Evolutionary conservation across 2,113 vertebrate genomes (phyloP).

Genomic region (Haplotaxodon microlepis): DNA sequence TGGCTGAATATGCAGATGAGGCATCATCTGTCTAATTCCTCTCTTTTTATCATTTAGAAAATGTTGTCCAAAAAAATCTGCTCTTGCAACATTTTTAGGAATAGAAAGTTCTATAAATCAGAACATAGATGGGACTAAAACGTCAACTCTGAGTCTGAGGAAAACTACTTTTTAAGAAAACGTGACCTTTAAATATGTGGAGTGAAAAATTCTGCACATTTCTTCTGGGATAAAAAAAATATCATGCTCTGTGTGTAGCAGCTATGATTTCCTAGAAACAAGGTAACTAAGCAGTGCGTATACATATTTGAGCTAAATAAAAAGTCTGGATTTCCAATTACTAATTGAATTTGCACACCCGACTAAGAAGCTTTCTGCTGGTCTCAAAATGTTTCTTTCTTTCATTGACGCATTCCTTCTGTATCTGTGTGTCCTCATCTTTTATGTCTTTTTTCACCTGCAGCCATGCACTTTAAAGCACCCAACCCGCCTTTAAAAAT

Average conservation of each 20-base stretch:
- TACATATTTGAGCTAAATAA: neutral
- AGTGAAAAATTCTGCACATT: neutral
- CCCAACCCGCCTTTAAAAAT: neutral
- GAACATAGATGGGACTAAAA: neutral
- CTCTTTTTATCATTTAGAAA: neutral
- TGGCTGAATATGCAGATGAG: neutral
- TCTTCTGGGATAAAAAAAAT: fast-evolving
- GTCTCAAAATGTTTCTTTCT: neutral
- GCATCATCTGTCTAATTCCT: neutral
- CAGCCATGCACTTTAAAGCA: neutral
- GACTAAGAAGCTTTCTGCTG: neutral
- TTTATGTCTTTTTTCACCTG: neutral
- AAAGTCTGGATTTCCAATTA: neutral
- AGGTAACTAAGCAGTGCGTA: fast-evolving
- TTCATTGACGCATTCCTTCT: neutral
- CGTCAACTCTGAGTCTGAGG: neutral
- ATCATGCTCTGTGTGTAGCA: neutral
- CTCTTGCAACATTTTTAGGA: neutral
- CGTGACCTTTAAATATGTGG: neutral
- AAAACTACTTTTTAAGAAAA: neutral
- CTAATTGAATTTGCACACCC: neutral
- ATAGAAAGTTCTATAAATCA: neutral
- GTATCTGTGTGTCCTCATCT: neutral
- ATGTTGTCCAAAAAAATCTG: neutral
- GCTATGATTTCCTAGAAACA: neutral